These are phyloP conservation scores for Schlechtendalia chinensis DNA, from an alignment of 1,140 invertebrate genomes.

Conservation along the genomic window DNA sequence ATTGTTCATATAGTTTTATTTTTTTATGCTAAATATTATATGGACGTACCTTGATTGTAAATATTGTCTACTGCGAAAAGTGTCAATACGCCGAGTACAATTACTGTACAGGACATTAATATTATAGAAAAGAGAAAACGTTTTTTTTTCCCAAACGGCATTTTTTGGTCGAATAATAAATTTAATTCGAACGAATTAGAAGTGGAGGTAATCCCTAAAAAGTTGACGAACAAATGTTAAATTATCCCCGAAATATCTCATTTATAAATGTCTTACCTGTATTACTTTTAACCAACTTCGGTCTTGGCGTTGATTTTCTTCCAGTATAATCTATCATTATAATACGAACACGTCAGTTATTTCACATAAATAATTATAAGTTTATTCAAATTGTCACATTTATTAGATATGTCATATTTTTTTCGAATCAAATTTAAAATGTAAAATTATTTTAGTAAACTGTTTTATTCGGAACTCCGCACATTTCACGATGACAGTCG, in stretches of 20 bases:
- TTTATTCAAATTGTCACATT: too few species aligned
- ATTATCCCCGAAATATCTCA: background rate
- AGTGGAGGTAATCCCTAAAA: background rate
- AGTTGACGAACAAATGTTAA: background rate
- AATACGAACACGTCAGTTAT: background rate
- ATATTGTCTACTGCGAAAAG: background rate
- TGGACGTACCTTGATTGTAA: conserved; percentile 24
- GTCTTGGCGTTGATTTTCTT: background rate
- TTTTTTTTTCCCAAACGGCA: conserved; percentile 22
- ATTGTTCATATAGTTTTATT: background rate
- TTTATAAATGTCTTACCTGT: background rate
- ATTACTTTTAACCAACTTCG: background rate
- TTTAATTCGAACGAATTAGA: background rate
- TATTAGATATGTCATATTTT: too few species aligned
- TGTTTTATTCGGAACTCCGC: background rate
- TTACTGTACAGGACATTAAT: background rate
- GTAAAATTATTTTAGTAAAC: background rate
- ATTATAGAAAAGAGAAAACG: background rate
- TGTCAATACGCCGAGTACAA: background rate
- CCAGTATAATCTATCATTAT: background rate
- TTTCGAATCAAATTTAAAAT: too few species aligned
- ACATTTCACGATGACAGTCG: background rate
- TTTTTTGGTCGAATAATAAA: background rate
- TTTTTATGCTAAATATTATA: background rate
- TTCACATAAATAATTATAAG: background rate